Evolutionary conservation across 2,113 vertebrate species (phyloP).

Genomic region (Melanerpes formicivorus): DNA sequence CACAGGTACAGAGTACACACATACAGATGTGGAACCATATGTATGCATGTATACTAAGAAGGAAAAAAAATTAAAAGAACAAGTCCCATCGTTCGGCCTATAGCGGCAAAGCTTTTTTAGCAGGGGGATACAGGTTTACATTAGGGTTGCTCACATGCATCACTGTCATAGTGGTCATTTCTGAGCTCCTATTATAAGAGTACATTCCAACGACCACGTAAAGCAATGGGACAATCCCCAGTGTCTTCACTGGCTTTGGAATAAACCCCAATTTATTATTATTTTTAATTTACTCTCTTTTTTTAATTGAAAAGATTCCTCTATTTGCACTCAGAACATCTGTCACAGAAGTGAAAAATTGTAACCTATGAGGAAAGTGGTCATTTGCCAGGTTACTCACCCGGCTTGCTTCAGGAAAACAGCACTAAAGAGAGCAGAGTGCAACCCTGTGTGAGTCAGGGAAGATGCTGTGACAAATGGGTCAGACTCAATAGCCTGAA

Average conservation of each 20-base stretch:
- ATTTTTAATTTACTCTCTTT: too few relatives aligned
- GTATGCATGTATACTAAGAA: constrained; percentile 71
- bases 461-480: accelerated
- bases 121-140: constrained; percentile 36
- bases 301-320: not conserved
- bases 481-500: not conserved
- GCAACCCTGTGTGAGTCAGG: not conserved
- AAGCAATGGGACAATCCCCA: not conserved
- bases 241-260: not conserved
- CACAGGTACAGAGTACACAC: constrained; percentile 74
- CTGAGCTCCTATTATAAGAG: constrained; percentile 33
- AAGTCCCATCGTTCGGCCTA: constrained; percentile 74
- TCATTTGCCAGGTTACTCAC: not conserved
- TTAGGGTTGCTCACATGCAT: constrained; percentile 50
- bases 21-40: constrained; percentile 68
- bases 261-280: not conserved
- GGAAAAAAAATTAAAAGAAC: constrained; percentile 48
- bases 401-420: constrained; percentile 5
- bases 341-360: constrained; percentile 34
- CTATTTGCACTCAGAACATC: constrained; percentile 52
- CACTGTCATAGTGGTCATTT: constrained; percentile 56
- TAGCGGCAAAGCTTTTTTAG: constrained; percentile 65
- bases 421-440: not conserved
- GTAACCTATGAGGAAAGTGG: not conserved
- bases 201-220: not conserved